phyloP scores from a whole-genome alignment of 2,888 invertebrate genomes.

The Oxyscelio sp. region DNA sequence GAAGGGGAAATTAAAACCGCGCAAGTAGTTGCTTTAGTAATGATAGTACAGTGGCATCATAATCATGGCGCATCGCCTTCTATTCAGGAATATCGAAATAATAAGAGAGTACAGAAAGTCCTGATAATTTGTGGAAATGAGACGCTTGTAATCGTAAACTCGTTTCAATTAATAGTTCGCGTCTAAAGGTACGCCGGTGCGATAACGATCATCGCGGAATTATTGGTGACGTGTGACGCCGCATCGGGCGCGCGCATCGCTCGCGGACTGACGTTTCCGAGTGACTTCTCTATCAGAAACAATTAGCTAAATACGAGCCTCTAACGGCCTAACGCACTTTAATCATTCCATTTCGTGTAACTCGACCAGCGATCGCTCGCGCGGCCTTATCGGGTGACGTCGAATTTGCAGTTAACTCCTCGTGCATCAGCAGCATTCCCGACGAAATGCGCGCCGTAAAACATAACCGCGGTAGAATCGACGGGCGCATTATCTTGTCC shows the following conservation, averaged over 20 bases:
- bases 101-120: constrained; percentile 16
- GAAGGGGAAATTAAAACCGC: constrained; percentile 58
- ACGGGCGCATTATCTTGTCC: constrained; percentile 59
- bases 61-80: constrained; percentile 34
- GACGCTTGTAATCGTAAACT: constrained; percentile 44
- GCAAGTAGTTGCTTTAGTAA: constrained; percentile 40
- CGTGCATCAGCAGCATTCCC: constrained; percentile 23
- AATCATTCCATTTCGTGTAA: constrained; percentile 8
- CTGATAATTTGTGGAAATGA: constrained; percentile 58
- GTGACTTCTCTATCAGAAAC: constrained; percentile 66
- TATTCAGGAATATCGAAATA: constrained; percentile 40
- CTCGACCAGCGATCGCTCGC: constrained; percentile 11
- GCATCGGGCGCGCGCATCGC: constrained; percentile 40
- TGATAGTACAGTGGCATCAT: constrained; percentile 47
- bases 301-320: constrained; percentile 49
- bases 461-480: constrained; percentile 31
- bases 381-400: constrained; percentile 52
- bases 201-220: constrained; percentile 59
- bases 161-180: constrained; percentile 66
- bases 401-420: constrained; percentile 56
- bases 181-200: constrained; percentile 13
- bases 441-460: constrained; percentile 40
- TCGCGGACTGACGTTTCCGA: constrained; percentile 27
- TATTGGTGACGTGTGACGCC: constrained; percentile 41
- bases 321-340: constrained; percentile 42